Evolutionary conservation across 2,888 invertebrate species (phyloP), one percentile per base, ranked within the genome.

Genomic region (Andrena trimmerana): DNA sequence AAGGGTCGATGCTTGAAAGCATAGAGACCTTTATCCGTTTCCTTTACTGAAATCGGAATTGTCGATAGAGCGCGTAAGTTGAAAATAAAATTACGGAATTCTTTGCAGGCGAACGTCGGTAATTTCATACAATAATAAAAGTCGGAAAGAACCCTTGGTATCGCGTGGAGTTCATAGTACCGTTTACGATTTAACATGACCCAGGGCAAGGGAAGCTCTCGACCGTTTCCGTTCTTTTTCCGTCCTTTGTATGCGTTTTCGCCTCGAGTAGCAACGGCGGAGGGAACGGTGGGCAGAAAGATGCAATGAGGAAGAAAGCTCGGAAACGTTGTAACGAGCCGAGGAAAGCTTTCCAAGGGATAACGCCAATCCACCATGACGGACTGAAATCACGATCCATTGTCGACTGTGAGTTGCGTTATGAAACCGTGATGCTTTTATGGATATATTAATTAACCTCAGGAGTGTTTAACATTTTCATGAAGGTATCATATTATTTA

Each of bases 121-220:
- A 82, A 88, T 80, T 80, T 42, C 54, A 48, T 62, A 48, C 31
- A 72, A 78, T 60, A 59, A 76, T 60, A 60, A 66, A 54, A 69
- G 42, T 71, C 50, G 59, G 60, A 67, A 29, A 57, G 24, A 73
- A 75, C 50, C 67, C 54, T 72, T 33, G 73, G 62, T 81, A 82
- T 75, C 68, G 52, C 24, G 31, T 60, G 62, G 57, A 70, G 68
- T 76, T 86, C 52, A 50, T 70, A 73, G 29, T 27, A 50, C 54
- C 65, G 69, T 86, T 87, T 85, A 83, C 79, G 72, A 83, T 62
- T 74, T 80, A 66, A 78, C 81, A 59, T 80, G 76, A 79, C 83
- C 76, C 13, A 33, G 42, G 74, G 78, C 79, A 31, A 78, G 66
- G 69, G 62, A 42, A 67, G 68, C 65, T 59, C 57, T 50, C 59